phyloP scores from a whole-genome alignment of 2,888 invertebrate species.

The Thelaira solivaga region DNA sequence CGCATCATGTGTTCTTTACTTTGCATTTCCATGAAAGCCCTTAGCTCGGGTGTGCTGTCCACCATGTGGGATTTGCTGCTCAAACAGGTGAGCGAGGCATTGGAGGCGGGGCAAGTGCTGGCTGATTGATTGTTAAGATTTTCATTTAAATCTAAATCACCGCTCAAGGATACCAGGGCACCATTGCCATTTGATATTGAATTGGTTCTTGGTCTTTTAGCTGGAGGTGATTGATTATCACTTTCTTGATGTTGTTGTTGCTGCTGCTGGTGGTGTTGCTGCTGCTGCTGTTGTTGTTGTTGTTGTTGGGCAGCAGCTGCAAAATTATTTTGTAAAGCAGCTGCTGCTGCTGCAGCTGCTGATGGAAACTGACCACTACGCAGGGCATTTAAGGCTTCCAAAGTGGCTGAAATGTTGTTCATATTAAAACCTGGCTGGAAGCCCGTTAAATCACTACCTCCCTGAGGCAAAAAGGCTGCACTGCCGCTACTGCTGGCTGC shows the following conservation, averaged over 20 bases:
- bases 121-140: slow-evolving; percentile 48
- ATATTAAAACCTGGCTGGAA: slow-evolving; percentile 75
- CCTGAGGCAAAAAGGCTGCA: slow-evolving; percentile 65
- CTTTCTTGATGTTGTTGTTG: slow-evolving; percentile 66
- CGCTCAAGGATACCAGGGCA: not conserved
- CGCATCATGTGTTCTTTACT: slow-evolving; percentile 77
- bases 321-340: slow-evolving; percentile 70
- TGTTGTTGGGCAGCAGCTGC: slow-evolving; percentile 69
- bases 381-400: slow-evolving; percentile 75
- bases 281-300: slow-evolving; percentile 68
- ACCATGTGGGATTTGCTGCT: slow-evolving; percentile 41
- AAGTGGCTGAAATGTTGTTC: slow-evolving; percentile 76
- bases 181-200: slow-evolving; percentile 63
- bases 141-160: slow-evolving; percentile 49
- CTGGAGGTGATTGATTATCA: slow-evolving; percentile 68
- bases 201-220: slow-evolving; percentile 71
- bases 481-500: slow-evolving; percentile 48
- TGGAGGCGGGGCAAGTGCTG: slow-evolving; percentile 30
- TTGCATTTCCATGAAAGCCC: slow-evolving; percentile 76
- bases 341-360: slow-evolving; percentile 74
- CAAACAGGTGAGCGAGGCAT: slow-evolving; percentile 10
- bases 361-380: slow-evolving; percentile 74
- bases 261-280: slow-evolving; percentile 61
- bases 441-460: slow-evolving; percentile 69
- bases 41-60: slow-evolving; percentile 67